Percentiles rank a stretch among this genome's conserved stretches.
phyloP scores from a whole-genome alignment of 2,113 vertebrate species.

The Etia nguti region DNA sequence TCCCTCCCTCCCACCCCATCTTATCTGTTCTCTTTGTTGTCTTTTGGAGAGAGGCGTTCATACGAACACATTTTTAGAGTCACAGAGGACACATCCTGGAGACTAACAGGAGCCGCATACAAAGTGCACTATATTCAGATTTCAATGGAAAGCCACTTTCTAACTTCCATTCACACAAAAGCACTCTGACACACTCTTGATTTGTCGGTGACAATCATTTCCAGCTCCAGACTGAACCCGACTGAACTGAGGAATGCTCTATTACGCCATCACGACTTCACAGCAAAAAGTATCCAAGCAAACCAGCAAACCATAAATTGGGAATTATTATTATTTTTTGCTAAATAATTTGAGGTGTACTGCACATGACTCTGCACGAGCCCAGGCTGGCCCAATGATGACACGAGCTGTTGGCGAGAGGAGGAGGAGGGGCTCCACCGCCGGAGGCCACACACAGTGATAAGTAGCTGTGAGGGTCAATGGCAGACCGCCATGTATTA shows the following conservation, averaged over 20 bases:
- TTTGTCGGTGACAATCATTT: slow-evolving; percentile 51
- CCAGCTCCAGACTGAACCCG: neutral
- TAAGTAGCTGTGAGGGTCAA: slow-evolving; percentile 37
- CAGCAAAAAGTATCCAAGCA: neutral
- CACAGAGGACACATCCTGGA: slow-evolving; percentile 16
- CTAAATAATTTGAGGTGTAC: neutral
- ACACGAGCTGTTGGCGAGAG: neutral
- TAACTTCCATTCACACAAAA: slow-evolving; percentile 59
- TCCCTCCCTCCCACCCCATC: neutral
- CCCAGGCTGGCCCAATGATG: neutral
- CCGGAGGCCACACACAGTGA: neutral
- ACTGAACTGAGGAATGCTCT: slow-evolving; percentile 38
- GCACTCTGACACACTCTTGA: slow-evolving; percentile 53
- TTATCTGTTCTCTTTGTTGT: slow-evolving; percentile 12
- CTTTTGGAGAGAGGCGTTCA: slow-evolving; percentile 5
- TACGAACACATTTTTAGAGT: slow-evolving; percentile 14
- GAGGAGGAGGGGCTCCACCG: neutral
- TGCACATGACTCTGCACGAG: neutral
- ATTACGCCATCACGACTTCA: slow-evolving; percentile 47
- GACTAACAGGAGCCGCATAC: neutral
- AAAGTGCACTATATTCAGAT: slow-evolving; percentile 29
- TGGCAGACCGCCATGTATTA: neutral
- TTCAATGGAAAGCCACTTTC: slow-evolving; percentile 15
- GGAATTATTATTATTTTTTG: neutral
- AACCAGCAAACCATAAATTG: neutral